Conservation (phyloP, 2,113 vertebrate species). For the Salvelinus fontinalis region DNA sequence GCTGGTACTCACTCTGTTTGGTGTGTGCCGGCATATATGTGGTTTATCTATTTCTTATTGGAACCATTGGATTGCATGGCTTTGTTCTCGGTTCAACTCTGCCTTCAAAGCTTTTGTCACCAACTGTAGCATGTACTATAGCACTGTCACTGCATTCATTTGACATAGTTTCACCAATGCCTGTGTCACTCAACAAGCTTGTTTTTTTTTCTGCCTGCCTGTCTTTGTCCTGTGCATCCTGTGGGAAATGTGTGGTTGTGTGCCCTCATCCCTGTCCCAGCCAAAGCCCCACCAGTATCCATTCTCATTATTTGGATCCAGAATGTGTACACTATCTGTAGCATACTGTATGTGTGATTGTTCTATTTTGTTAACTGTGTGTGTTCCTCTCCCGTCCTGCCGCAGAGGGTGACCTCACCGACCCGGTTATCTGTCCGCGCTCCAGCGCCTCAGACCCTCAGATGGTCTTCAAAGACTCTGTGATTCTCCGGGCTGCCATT, state of each 20-base stretch:
- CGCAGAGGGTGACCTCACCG: conserved; percentile 90
- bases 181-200: conserved; percentile 43
- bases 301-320: conserved; percentile 35
- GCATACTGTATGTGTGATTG: background rate
- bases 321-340: conserved; percentile 4
- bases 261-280: conserved; percentile 32
- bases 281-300: conserved; percentile 8
- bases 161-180: conserved; percentile 33
- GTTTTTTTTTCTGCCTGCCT: conserved; percentile 40
- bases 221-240: too few relatives aligned
- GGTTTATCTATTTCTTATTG: conserved; percentile 23
- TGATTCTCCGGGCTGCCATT: conserved; percentile 31
- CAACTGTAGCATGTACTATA: background rate
- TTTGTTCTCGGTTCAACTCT: conserved; percentile 53
- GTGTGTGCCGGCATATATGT: conserved; percentile 18
- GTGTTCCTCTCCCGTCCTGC: conserved; percentile 11
- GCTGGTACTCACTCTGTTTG: conserved; percentile 43
- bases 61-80: conserved; percentile 33
- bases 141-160: background rate
- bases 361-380: conserved; percentile 5
- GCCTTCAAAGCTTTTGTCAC: conserved; percentile 1
- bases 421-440: conserved; percentile 84
- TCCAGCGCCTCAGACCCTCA: conserved; percentile 81
- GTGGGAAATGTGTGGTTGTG: too few relatives aligned
- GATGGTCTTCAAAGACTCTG: conserved; percentile 70